Evolutionary conservation across 2,113 vertebrate genomes (phyloP), one percentile per base, ranked within the genome.

Genomic region (Ctenomys sociabilis): DNA sequence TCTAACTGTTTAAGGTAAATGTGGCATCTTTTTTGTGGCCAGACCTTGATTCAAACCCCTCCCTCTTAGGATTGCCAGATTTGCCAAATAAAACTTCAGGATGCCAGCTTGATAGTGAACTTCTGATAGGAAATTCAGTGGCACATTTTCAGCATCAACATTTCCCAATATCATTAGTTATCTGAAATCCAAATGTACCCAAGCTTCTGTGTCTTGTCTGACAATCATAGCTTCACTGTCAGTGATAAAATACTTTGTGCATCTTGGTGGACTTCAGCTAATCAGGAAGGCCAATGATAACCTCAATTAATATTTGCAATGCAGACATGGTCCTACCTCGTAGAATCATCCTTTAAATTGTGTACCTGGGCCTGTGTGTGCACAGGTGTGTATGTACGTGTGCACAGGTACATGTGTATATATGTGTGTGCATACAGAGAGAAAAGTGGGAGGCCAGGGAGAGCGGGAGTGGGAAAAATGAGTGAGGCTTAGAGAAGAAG

Each of bases 161-260:
- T 30, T 49, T 22, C 35, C 43, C 7, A 70, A 64, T 88, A n/a
- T 85, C 21, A 57, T 75, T 14, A n/a, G 40, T 89, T 77, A 49
- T 81, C n/a, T 91, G 66, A 85, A 95, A 91, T n/a, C 80, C 78
- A 91, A 88, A 85, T 70, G 7, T 63, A 10, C 61, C 22, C 61
- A 63, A 63, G 61, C 40, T 61, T 70, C 24, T 95, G 45, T 90
- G 61, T 63, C 24, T 95, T 72, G 32, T 52, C 35, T 78, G 84
- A 32, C 57, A 88, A 85, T 21, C 19, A 52, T 35, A 37, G 54
- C 32, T 35, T 93, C 21, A 68, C 57, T 37, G 10, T n/a, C 70
- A 63, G 57, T 82, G 61, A 3, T 30, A 68, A 91, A 89, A 91
- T 43, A 70, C 14, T 63, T 85, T 87, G 37, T 64, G 59, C 45